These are phyloP conservation scores for Nycteola revayana DNA, from an alignment of 2,888 invertebrate species.

Conservation along the genomic window DNA sequence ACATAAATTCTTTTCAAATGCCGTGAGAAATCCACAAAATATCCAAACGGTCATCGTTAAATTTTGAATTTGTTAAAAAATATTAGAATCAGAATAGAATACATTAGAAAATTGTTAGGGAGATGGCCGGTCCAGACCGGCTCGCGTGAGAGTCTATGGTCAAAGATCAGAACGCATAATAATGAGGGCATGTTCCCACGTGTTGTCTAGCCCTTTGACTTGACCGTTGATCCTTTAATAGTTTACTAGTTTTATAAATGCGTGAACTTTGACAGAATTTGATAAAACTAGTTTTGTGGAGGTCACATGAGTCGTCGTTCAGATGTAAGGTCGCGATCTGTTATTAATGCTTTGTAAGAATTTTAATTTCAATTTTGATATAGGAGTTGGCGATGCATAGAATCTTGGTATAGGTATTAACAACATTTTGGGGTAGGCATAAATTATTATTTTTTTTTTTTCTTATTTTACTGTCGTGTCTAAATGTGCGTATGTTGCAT, in stretches of 20 bases:
- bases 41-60: constrained; percentile 40
- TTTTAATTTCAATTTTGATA: no score
- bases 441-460: no score
- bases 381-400: no score
- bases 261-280: constrained; percentile 13
- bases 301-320: background rate
- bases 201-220: constrained; percentile 52
- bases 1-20: constrained; percentile 23
- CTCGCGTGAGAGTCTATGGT: constrained; percentile 57
- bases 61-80: constrained; percentile 26
- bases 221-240: constrained; percentile 72
- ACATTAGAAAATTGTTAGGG: constrained; percentile 47
- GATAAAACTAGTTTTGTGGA: background rate
- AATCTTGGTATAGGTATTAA: no score
- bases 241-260: constrained; percentile 33
- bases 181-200: constrained; percentile 51
- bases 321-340: background rate
- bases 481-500: no score
- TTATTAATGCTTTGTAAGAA: no score
- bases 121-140: constrained; percentile 56
- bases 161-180: constrained; percentile 53
- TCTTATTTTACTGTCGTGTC: no score
- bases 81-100: constrained; percentile 48
- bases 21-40: constrained; percentile 40
- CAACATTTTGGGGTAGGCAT: no score